Evolutionary conservation across 2,797 vertebrate genomes (phyloP), one percentile per base, ranked within the genome.

Genomic region (Dryobates pubescens): DNA sequence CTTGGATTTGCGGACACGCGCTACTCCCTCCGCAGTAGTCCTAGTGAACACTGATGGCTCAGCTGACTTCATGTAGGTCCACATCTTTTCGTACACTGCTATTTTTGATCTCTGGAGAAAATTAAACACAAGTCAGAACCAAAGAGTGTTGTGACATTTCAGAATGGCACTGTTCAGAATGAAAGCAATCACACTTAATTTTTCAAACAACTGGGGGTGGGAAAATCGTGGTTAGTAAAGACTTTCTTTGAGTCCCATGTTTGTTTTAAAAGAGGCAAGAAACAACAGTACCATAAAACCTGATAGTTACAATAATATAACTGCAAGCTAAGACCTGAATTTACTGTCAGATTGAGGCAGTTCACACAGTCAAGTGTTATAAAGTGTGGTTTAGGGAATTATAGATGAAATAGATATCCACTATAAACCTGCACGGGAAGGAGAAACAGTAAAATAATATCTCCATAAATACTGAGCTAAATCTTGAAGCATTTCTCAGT

Each of bases 11-110:
- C 99, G 99, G 84, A 99, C 99, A 38, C 99, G 98, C 13, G 99
- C 99, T 92, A 99, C 99, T 17, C 99, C 99, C 98, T 99, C 99
- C 7, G 98, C 98, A 27, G 99, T 99, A 86, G 99, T 99, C 97
- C 99, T 99, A 95, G 99, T 99, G 98, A 99, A 99, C 94, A 99
- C 99, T 3, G 99, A 99, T 1, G 99, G 99, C 93, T 99, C 99
- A 24, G 99, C 99, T 4, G 99, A 99, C 96, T 99, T 99, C 99
- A 99, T 99, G 94, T 99, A 99, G 77, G 98, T 99, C 99, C 99
- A 99, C 99, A 99, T 99, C 98, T 99, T 99, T 98, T 99, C 99
- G 43, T 99, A 99, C 20, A 99, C 99, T 47, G 99, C 99, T 96
- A 99, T 99, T 98, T 99, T 99, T 96, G 99, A 99, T 97, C 99